A percentile compares a stretch with the other conserved stretches of the same genome.
Evolutionary conservation across 1,140 invertebrate species (phyloP).

Genomic region (Potamilus streckersoni): DNA sequence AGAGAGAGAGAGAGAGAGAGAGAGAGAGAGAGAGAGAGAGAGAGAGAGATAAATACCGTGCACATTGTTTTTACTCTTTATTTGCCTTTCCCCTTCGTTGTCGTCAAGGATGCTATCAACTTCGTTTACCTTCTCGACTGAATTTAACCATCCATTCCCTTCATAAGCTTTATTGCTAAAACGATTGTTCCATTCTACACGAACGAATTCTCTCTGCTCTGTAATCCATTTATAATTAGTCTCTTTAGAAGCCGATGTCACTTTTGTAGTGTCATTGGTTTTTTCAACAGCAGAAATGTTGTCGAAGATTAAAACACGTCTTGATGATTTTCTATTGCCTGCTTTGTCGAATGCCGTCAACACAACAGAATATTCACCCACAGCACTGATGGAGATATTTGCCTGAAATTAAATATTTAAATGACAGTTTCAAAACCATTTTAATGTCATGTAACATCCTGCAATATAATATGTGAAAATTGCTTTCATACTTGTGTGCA

Average conservation of each 20-base stretch:
- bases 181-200: conserved; percentile 2
- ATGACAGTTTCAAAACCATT: too few relatives aligned
- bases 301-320: conserved; percentile 10
- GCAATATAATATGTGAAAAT: too few relatives aligned
- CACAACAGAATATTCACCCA: background rate
- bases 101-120: too few relatives aligned
- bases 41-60: too few relatives aligned
- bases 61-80: too few relatives aligned
- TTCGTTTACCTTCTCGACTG: too few relatives aligned
- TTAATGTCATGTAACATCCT: too few relatives aligned
- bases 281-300: conserved; percentile 3
- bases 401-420: too few relatives aligned
- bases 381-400: background rate
- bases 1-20: too few relatives aligned
- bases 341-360: background rate
- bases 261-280: background rate
- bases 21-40: too few relatives aligned
- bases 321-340: background rate
- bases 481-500: too few relatives aligned
- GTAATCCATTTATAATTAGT: conserved; percentile 4
- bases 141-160: background rate
- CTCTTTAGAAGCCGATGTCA: background rate
- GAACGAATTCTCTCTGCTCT: background rate
- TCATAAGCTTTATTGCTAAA: conserved; percentile 1
- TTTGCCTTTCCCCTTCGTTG: too few relatives aligned